Evolutionary conservation across 2,113 vertebrate species (phyloP), one percentile per base, ranked within the genome.

Genomic region (Microcebus murinus): DNA sequence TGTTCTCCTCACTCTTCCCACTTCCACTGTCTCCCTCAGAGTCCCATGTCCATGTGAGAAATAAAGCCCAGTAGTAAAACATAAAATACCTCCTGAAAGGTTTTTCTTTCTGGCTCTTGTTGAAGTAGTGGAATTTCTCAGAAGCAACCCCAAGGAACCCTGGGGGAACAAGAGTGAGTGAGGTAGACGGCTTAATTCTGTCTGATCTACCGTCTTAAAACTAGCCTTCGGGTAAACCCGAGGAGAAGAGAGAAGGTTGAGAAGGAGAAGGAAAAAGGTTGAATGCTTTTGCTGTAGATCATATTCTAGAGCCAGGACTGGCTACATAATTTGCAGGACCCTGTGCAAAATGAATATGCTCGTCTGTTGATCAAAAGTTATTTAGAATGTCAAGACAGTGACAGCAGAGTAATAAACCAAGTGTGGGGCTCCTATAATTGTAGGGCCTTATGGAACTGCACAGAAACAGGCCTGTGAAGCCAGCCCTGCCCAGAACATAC

Each of bases 81-180:
- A 94, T 45, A 68, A 94, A 93, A 89, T 70, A 77, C 4, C 29
- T 61, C 45, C 73, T 29, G 18, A 31, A 68, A 71, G 57, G 10
- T 39, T 80, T 92, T 84, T 77, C 57, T 95, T 67, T 90, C 74
- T 91, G 91, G n/a, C 31, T 80, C 31, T 96, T 74, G 57, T 65
- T 77, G 63, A 83, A 31, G 17, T 39, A 13, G 8, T 45, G 36
- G 31, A 84, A 59, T 91, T 94, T 80, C 57, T 80, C 36, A 61
- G 82, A 67, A 61, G 29, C 76, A 81, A 70, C 91, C 39, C 18
- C 3, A 29, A 14, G 65, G 55, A 29, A 17, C 45, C 45, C 0
- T 39, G 42, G 15, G 17, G n/a, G 45, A 76, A 18, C 3, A 42
- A 36, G 34, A 4, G 48, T 95, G 77, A 73, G 67, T n/a, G 11